Evolutionary conservation across 2,113 vertebrate species (phyloP), one percentile per base, ranked within the genome.

Genomic region (Melospiza georgiana): DNA sequence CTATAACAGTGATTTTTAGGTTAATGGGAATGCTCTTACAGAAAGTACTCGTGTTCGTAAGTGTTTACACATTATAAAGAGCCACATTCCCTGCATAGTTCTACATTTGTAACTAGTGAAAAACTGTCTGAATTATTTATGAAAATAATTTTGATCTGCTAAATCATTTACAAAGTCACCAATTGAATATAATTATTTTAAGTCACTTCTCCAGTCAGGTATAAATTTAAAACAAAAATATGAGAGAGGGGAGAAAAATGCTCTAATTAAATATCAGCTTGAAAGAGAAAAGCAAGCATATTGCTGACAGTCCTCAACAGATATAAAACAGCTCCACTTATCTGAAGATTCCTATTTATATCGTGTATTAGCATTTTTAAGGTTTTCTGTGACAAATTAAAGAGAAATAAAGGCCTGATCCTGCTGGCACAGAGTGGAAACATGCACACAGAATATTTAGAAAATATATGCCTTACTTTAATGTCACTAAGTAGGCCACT

Each of bases 341-440:
- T 76, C 48, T 89, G 61, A 76, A 94, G 85, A 69, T 44, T 72
- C 41, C 74, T 88, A 79, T 90, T 97, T 97, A 72, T 95, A 96
- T 71, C 48, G 20, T 77, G 15, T 67, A 55, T 71, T 86, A 90
- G 37, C 77, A 69, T 78, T 89, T 80, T 87, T 73, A 89, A 85
- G 55, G 67, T 58, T 94, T 73, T 93, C 51, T 89, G 43, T 59
- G 63, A 67, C 31, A 86, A 76, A 93, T 73, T 79, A 62, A 92
- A 77, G 12, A 74, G 61, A 88, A 84, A 89, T 51, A 58, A 89
- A 93, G 58, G 18, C 25, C 41, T 59, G 15, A 37, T 65, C 73
- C 49, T 48, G 46, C 59, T 15, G 6, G 68, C 39, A 67, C 15
- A n/a, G 33, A 31, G 27, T 30, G 35, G 31, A 82, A 86, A 67